These are phyloP conservation scores for Phrynocephalus forsythii DNA, from an alignment of 2,797 vertebrate genomes.

Conservation along the genomic window DNA sequence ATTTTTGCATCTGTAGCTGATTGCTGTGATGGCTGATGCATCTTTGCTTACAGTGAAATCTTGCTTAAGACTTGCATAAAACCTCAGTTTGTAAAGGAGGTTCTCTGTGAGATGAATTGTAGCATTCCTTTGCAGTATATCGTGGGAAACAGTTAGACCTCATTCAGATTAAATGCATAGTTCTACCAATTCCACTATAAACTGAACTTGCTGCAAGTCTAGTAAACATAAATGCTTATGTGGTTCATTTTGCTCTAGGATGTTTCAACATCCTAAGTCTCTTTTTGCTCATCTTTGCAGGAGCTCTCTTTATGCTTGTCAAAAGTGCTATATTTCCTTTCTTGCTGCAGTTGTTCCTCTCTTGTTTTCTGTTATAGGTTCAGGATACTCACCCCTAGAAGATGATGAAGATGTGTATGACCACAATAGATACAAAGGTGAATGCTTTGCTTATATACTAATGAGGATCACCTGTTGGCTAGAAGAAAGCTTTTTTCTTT, in stretches of 20 bases:
- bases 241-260: constrained; percentile 57
- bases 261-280: constrained; percentile 68
- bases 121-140: background rate
- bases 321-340: constrained; percentile 66
- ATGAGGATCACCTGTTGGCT: constrained; percentile 69
- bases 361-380: constrained; percentile 89
- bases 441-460: constrained; percentile 81
- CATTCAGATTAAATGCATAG: background rate
- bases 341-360: constrained; percentile 80
- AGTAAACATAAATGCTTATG: constrained; percentile 60
- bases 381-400: constrained; percentile 90
- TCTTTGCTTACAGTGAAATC: constrained; percentile 74
- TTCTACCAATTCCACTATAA: constrained; percentile 60
- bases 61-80: constrained; percentile 28
- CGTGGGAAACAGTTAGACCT: constrained; percentile 5
- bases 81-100: background rate
- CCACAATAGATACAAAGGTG: constrained; percentile 90
- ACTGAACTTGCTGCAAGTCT: constrained; percentile 61
- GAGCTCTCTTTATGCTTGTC: constrained; percentile 65
- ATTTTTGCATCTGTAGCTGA: constrained; percentile 48
- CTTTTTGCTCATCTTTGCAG: constrained; percentile 71
- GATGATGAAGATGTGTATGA: constrained; percentile 93
- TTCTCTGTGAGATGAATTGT: background rate
- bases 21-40: constrained; percentile 61
- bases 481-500: constrained; percentile 63